Percentiles rank a stretch among this genome's conserved stretches.
Evolutionary conservation across 2,888 invertebrate species (phyloP).

Genomic region (Galeruca laticollis): DNA sequence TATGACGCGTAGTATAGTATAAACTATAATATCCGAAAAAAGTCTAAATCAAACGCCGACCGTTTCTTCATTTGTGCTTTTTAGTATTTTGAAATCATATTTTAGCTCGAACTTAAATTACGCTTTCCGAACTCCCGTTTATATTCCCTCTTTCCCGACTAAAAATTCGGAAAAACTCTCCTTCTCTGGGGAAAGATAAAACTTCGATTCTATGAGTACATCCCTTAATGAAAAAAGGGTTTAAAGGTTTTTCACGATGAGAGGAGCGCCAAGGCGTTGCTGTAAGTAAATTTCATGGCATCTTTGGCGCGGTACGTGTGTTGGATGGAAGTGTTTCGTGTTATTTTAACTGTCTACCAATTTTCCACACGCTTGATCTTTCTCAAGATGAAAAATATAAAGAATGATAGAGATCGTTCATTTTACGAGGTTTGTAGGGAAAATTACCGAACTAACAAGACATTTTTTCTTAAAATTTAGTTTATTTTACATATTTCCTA

Average conservation of each 20-base stretch:
- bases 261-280: constrained; percentile 4
- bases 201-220: constrained; percentile 8
- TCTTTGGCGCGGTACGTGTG: constrained; percentile 48
- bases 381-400: constrained; percentile 53
- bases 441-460: too few species aligned
- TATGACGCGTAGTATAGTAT: too few species aligned
- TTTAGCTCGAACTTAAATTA: not conserved
- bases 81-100: constrained; percentile 1
- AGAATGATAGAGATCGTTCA: constrained; percentile 38
- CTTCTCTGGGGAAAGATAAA: constrained; percentile 12
- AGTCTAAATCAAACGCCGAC: not conserved
- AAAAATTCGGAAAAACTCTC: constrained; percentile 21
- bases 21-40: too few species aligned
- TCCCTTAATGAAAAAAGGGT: constrained; percentile 34
- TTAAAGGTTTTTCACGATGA: constrained; percentile 16
- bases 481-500: too few species aligned
- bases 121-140: not conserved
- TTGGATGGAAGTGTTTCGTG: constrained; percentile 53
- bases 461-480: too few species aligned
- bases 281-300: constrained; percentile 49
- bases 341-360: constrained; percentile 58
- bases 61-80: not conserved
- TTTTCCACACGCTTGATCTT: constrained; percentile 61
- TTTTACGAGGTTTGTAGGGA: too few species aligned
- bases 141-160: not conserved